Evolutionary conservation across 2,888 invertebrate species (phyloP).

Genomic region (Acanthococcus lagerstroemiae): DNA sequence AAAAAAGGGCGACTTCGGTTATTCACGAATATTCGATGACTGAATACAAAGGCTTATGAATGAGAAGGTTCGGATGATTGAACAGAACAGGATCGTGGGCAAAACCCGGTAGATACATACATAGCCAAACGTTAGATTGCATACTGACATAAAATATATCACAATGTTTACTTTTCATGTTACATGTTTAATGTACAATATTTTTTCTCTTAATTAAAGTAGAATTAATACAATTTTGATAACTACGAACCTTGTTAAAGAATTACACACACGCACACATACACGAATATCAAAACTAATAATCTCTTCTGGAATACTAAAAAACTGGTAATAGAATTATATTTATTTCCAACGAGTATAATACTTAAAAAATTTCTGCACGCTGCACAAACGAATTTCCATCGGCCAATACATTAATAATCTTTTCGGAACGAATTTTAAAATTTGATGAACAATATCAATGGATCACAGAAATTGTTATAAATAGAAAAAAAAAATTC

Average conservation of each 20-base stretch:
- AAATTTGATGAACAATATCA: constrained; percentile 9
- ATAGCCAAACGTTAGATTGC: no score
- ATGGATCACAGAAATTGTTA: constrained; percentile 24
- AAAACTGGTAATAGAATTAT: constrained; percentile 6
- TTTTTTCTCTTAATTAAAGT: constrained; percentile 14
- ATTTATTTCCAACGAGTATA: background rate
- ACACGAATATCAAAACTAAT: background rate
- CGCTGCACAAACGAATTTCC: background rate
- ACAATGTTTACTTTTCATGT: constrained; percentile 18
- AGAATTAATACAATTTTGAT: constrained; percentile 28
- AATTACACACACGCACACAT: constrained; percentile 1
- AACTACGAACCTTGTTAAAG: constrained; percentile 6
- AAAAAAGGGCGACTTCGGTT: no score
- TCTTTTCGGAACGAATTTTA: constrained; percentile 11
- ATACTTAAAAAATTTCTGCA: background rate
- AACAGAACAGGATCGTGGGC: no score
- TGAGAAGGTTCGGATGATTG: no score
- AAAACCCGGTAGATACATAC: no score
- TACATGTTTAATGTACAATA: constrained; percentile 18
- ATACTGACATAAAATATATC: constrained; percentile 9
- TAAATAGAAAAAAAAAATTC: background rate
- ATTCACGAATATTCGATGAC: no score
- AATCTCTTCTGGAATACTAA: background rate
- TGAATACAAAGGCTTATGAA: no score
- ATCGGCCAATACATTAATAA: constrained; percentile 1